Evolutionary conservation across 2,797 vertebrate species (phyloP).

Genomic region (Sebastes reedi): DNA sequence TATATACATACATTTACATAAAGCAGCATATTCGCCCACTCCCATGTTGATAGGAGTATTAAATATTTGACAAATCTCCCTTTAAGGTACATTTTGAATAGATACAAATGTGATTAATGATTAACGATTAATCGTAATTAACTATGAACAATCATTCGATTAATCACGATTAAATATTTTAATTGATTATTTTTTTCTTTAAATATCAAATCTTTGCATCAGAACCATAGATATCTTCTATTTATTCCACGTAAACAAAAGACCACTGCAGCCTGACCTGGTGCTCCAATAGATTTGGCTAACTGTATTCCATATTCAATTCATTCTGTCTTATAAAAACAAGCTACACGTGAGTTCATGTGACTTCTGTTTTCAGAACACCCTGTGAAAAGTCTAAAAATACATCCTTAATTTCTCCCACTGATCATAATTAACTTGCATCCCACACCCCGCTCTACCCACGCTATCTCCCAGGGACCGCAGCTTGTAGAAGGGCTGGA

Average conservation of each 20-base stretch:
- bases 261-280: neutral
- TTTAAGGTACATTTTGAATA: too few species aligned
- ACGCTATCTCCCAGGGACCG: conserved; percentile 97
- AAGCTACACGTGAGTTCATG: neutral
- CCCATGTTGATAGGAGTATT: too few species aligned
- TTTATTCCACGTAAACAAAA: neutral
- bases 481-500: conserved; percentile 98
- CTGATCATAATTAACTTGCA: conserved; percentile 38
- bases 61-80: too few species aligned
- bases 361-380: conserved; percentile 13
- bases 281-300: neutral
- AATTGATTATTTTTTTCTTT: too few species aligned
- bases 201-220: too few species aligned
- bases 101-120: too few species aligned
- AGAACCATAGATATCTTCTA: too few species aligned
- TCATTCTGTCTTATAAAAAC: neutral
- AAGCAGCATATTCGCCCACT: too few species aligned
- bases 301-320: neutral
- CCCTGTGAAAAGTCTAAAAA: conserved; percentile 37
- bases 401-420: conserved; percentile 2
- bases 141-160: too few species aligned
- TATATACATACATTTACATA: too few species aligned
- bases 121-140: too few species aligned
- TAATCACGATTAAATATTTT: too few species aligned
- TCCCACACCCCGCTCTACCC: conserved; percentile 63